Evolutionary conservation across 2,888 invertebrate genomes (phyloP), one percentile per base, ranked within the genome.

Genomic region (Enchytraeus crypticus): DNA sequence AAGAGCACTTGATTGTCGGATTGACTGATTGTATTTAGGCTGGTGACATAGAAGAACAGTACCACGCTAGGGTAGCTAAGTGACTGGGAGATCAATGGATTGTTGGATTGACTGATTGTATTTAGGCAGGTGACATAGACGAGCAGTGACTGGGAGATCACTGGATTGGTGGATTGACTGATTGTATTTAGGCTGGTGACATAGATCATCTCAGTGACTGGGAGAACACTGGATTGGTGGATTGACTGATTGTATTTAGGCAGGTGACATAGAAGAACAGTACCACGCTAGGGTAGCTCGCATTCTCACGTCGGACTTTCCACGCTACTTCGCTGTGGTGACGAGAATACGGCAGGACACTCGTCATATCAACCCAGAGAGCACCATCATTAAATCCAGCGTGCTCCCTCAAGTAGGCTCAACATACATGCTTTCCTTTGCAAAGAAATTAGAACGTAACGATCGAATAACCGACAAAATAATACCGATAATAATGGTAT

Each of bases 321-420:
- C 98, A 11, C 95, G 96, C 81, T 98, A 98, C 81, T 98, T 98
- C 77, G 98, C 98, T 18, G 90, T 98, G 51, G 93, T 97, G 30
- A 61, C 61, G 4, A 34, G 61, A 14, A 57, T 61, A 18, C 34
- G 95, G 49, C 97, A 98, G 81, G 98, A 99, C 80, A 93, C 95
- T 34, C 95, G 96, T 78, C 92, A 92, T 55, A 96, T 99, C 72
- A 98, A 97, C 55, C 95, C 96, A 26, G 97, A 97, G 82, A 98
- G 98, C 70, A 98, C 97, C 59, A 93, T 97, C 85, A 96, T 99
- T 46, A 92, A 93, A 67, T 97, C 96, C 68, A 93, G 92, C 1
- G 96, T 98, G 27, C 96, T 98, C 54, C 96, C 97, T 5, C 93
- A 96, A 83, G 98, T 98, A n/a, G n/a, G n/a, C n/a, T n/a, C n/a